Evolutionary conservation across 2,113 vertebrate species (phyloP).

Genomic region (Beaufortia kweichowensis): DNA sequence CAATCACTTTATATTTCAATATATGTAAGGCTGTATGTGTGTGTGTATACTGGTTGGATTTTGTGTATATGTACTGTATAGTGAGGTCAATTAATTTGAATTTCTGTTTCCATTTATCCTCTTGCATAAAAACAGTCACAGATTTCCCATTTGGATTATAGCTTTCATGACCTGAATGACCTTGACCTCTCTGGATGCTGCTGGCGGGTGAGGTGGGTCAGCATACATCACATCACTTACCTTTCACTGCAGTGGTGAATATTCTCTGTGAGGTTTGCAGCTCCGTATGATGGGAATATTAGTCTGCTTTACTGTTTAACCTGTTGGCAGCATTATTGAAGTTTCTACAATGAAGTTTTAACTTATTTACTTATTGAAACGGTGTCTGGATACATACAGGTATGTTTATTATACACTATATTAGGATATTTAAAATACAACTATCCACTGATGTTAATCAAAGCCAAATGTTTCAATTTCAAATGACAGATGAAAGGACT

Average conservation of each 20-base stretch:
- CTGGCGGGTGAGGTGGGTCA: conserved; percentile 30
- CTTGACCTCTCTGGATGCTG: conserved; percentile 28
- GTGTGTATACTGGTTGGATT: conserved; percentile 46
- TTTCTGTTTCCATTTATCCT: conserved; percentile 24
- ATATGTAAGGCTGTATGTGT: not conserved
- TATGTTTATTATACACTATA: too few relatives aligned
- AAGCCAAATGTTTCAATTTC: too few relatives aligned
- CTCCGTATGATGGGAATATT: conserved; percentile 12
- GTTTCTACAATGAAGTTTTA: too few relatives aligned
- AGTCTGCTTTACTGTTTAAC: conserved; percentile 4
- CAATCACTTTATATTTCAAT: conserved; percentile 20
- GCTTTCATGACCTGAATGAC: conserved; percentile 33
- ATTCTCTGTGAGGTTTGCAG: not conserved
- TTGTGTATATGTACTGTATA: conserved; percentile 20
- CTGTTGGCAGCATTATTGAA: not conserved
- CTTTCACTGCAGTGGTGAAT: not conserved
- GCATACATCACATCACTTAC: conserved; percentile 10
- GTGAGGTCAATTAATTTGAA: conserved; percentile 46
- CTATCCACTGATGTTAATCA: too few relatives aligned
- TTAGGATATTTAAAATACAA: too few relatives aligned
- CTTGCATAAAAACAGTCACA: conserved; percentile 41
- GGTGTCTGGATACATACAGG: too few relatives aligned
- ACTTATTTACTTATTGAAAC: too few relatives aligned
- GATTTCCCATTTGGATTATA: conserved; percentile 17
- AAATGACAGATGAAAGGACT: too few relatives aligned